Evolutionary conservation across 1,140 invertebrate genomes (phyloP).

Genomic region (Drosophila pallidifrons): DNA sequence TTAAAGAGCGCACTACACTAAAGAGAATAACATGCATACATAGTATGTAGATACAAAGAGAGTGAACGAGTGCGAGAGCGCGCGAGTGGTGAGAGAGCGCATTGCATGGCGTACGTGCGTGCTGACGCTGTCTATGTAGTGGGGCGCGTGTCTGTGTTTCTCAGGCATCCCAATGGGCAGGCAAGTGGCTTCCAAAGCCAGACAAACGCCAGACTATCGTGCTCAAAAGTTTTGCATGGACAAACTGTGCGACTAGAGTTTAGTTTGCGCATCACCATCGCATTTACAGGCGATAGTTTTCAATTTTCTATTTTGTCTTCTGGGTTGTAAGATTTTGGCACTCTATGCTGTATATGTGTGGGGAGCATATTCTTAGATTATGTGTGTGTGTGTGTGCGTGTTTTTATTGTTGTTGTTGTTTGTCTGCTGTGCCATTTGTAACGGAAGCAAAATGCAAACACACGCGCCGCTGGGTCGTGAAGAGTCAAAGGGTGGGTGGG

Average conservation of each 20-base stretch:
- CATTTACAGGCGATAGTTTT: no score
- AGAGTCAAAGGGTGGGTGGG: slow-evolving; percentile 23
- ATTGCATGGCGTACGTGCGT: slow-evolving; percentile 65
- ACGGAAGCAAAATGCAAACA: slow-evolving; percentile 78
- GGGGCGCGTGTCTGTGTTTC: slow-evolving; percentile 26
- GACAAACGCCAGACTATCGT: no score
- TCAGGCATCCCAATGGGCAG: neutral
- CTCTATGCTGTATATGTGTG: slow-evolving; percentile 21
- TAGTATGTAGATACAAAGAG: slow-evolving; percentile 15
- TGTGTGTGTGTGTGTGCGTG: neutral
- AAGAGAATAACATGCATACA: no score
- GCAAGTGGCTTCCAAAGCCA: no score
- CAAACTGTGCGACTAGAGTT: no score
- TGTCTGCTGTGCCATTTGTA: slow-evolving; percentile 64
- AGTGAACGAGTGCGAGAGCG: slow-evolving; percentile 1
- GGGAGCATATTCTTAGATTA: slow-evolving; percentile 45
- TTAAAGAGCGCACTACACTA: slow-evolving; percentile 34
- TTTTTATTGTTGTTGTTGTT: slow-evolving; percentile 30
- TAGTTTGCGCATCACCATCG: no score
- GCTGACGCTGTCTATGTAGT: slow-evolving; percentile 15
- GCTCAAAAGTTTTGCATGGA: no score
- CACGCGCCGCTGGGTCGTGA: slow-evolving; percentile 44
- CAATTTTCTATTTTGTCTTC: no score
- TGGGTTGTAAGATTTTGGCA: slow-evolving; percentile 63
- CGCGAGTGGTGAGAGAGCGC: slow-evolving; percentile 22